Conservation (phyloP, 2,888 invertebrate species). For the Drosophila vallismaia region DNA sequence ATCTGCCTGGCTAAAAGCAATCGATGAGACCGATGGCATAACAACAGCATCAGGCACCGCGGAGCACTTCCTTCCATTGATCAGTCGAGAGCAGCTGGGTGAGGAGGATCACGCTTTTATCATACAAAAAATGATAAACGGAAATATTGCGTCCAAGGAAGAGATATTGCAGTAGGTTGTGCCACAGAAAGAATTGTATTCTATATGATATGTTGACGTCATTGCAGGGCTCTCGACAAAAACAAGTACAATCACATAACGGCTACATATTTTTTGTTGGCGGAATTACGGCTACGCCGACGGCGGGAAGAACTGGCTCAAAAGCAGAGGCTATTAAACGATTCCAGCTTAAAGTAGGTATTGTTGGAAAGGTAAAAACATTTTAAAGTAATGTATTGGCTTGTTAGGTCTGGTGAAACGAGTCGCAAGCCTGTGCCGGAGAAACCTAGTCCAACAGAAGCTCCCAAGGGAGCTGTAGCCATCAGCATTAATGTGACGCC, state of each 20-base stretch:
- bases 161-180: constrained; percentile 93
- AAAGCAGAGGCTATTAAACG: constrained; percentile 78
- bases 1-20: constrained; percentile 91
- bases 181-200: too few species aligned
- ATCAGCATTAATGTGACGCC: constrained; percentile 80
- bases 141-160: constrained; percentile 96
- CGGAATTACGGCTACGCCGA: constrained; percentile 94
- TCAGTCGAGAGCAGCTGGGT: constrained; percentile 94
- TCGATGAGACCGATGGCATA: constrained; percentile 75
- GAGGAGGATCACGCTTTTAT: constrained; percentile 96
- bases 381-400: not conserved
- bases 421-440: constrained; percentile 55
- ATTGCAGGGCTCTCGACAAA: constrained; percentile 92
- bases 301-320: constrained; percentile 88
- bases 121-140: constrained; percentile 97
- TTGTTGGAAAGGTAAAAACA: not conserved
- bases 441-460: constrained; percentile 70
- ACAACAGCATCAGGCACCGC: constrained; percentile 12
- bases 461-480: constrained; percentile 75
- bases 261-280: constrained; percentile 98
- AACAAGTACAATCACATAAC: constrained; percentile 99
- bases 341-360: constrained; percentile 67
- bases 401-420: constrained; percentile 17
- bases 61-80: constrained; percentile 89
- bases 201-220: not conserved